A percentile compares a stretch with the other conserved stretches of the same genome.
Conservation (phyloP, 2,888 invertebrate species). For the Sympetrum striolatum region DNA sequence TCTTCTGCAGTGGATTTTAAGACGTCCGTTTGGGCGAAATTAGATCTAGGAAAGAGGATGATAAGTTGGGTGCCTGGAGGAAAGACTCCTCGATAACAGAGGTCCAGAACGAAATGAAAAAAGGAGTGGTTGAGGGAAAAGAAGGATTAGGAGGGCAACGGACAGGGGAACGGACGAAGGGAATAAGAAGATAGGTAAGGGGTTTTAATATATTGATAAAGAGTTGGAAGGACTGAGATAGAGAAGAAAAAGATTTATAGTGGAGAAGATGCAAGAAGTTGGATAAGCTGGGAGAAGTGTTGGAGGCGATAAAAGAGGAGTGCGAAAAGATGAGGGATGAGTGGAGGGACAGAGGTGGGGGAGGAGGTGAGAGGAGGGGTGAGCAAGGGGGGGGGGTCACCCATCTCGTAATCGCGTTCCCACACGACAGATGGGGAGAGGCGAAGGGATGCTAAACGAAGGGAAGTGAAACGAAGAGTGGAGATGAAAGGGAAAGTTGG, state of each 20-base stretch:
- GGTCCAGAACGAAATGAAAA: not conserved
- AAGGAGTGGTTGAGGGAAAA: not conserved
- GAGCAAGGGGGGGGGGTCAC: not conserved
- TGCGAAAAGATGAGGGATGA: not conserved
- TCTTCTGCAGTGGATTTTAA: not conserved
- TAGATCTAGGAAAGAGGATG: not conserved
- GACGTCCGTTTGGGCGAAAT: not conserved
- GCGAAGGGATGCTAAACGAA: not conserved
- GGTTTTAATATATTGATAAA: not conserved
- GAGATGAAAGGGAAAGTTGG: no score
- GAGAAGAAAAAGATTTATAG: constrained; percentile 26
- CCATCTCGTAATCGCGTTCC: constrained; percentile 5
- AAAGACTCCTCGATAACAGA: not conserved
- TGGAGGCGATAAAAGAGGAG: not conserved
- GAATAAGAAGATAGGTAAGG: not conserved
- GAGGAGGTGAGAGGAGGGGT: not conserved
- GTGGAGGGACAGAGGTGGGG: not conserved
- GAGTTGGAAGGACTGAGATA: not conserved
- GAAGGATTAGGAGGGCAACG: not conserved
- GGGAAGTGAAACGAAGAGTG: not conserved
- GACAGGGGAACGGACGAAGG: not conserved
- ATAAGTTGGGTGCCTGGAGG: not conserved
- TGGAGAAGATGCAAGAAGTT: not conserved
- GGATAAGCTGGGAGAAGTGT: constrained; percentile 10
- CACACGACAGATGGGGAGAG: constrained; percentile 31